These are phyloP conservation scores for Gymnocephalus cernua DNA, from an alignment of 2,113 vertebrate species.

Conservation along the genomic window DNA sequence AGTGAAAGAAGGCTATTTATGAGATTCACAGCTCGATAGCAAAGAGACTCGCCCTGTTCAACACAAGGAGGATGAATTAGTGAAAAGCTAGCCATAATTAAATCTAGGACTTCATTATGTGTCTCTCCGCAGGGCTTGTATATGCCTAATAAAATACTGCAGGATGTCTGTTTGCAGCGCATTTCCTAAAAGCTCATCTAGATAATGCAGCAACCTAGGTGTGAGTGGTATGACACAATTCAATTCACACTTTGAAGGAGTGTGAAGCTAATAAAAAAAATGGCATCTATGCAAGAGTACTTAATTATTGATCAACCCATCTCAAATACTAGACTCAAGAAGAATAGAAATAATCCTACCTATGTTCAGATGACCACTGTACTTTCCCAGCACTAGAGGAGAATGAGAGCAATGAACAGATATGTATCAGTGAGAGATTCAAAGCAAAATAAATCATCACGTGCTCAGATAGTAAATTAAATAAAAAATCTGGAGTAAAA, in stretches of 20 bases:
- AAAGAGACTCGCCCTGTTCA: conserved; percentile 34
- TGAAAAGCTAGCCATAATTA: conserved; percentile 28
- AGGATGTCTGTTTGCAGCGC: conserved; percentile 5
- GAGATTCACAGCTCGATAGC: conserved; percentile 28
- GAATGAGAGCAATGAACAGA: conserved; percentile 33
- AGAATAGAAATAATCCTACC: conserved; percentile 76
- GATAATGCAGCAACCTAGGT: neutral
- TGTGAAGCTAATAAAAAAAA: neutral
- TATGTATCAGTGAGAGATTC: conserved; percentile 1
- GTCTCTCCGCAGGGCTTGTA: conserved; percentile 36
- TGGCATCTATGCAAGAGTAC: neutral
- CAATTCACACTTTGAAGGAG: neutral
- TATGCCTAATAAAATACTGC: conserved; percentile 36
- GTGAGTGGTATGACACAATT: neutral
- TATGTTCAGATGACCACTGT: conserved; percentile 93
- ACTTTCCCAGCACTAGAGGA: conserved; percentile 93
- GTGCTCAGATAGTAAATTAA: neutral
- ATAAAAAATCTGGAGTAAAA: neutral
- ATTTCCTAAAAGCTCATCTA: conserved; percentile 40
- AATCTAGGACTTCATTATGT: conserved; percentile 48
- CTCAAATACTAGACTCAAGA: neutral
- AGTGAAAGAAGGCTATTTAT: conserved; percentile 23
- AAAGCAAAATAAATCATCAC: neutral
- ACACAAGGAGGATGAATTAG: conserved; percentile 56
- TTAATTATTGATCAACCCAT: neutral